Evolutionary conservation across 2,888 invertebrate genomes (phyloP), one percentile per base, ranked within the genome.

Genomic region (Oscheius sp.): DNA sequence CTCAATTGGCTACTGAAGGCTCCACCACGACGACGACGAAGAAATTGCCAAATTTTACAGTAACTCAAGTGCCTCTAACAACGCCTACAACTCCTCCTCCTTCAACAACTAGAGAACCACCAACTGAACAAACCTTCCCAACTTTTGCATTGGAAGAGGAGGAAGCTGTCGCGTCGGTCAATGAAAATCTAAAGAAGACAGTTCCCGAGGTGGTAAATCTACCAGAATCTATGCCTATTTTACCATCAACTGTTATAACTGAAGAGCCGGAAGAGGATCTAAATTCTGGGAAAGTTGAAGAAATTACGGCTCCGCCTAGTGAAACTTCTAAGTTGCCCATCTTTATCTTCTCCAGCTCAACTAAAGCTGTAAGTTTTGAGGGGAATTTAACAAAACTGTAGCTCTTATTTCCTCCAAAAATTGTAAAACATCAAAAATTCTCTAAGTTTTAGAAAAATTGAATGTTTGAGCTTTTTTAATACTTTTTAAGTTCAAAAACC

Each of bases 1-100:
- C 84, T 12, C 73, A 84, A 55, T 37, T 82, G 10, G 71, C 80
- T 69, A 33, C 39, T 5, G 27, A 17, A n/a, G 46, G 50, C 4
- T 15, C 55, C 3, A 45, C 57, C 1, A 25, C 46, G 29, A 33
- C 37, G 10, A 61, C 5, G 20, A 37, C 23, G 8, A 68, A 66
- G 65, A 72, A 74, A 45, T 65, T 74, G 20, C 76, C 76, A 10
- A 73, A 76, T 42, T 76, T 76, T 33, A 70, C 74, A 1, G 69
- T 74, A 12, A 68, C 57, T n/a, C 70, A 70, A 23, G 74, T 74
- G 45, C 25, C 58, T 15, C 12, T 45, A 3, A 34, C 39, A 33
- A 17, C 69, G 2, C 34, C 61, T 3, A 29, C 46, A 23, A 45
- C 53, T 20, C 31, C 45, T 33, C 31, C 64, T 42, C 27, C 20